Base-by-base conservation (phyloP, 1,140 invertebrate species). In the Hetaerina americana region DNA sequence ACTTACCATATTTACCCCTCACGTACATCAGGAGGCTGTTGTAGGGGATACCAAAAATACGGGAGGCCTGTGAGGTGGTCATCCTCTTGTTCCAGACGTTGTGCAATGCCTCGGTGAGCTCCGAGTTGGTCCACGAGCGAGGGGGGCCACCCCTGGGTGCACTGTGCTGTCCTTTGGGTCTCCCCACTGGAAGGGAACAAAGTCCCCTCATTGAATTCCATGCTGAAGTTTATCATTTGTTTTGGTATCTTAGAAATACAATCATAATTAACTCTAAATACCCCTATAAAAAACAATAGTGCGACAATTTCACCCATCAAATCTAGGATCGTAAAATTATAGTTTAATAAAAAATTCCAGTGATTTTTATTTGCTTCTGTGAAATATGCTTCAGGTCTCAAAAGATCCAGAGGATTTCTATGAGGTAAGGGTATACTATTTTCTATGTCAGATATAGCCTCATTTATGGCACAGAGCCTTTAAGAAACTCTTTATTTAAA, bases 81-180 rank as follows among this genome's bases (percentile, higher is more conserved):
- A 95, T 94, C 78, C 93, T 94, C 77, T 94, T 94, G 79, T 94
- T 94, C 93, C 93, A 95, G 0, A 95, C 92, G 79, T 94, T 92
- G 76, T 93, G 91, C 18, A 95, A 82, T 0, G 92, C 92, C 80
- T 94, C 90, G 15, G 92, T 94, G 12, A 95, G 84, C 77, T 95
- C 93, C 0, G 90, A 90, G 81, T 95, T 95, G 22, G 92, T 94
- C 93, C 93, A 95, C 0, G 92, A 93, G 25, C 93, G 83, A 0
- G 93, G 93, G 0, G 92, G 93, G 0, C 92, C 93, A 8, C 93
- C 93, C 40, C 93, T 82, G 5, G 93, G 92, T 0, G 92, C 92
- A 75, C 90, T 92, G 83, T 94, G 92, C 77, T 95, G 92, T 6
- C 92, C 92, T 78, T 93, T 94, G 49, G 91, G 91, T 77, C 91